Percentiles rank a stretch among this genome's conserved stretches.
phyloP scores from a whole-genome alignment of 2,113 vertebrate genomes.

The Anarrhichthys ocellatus region DNA sequence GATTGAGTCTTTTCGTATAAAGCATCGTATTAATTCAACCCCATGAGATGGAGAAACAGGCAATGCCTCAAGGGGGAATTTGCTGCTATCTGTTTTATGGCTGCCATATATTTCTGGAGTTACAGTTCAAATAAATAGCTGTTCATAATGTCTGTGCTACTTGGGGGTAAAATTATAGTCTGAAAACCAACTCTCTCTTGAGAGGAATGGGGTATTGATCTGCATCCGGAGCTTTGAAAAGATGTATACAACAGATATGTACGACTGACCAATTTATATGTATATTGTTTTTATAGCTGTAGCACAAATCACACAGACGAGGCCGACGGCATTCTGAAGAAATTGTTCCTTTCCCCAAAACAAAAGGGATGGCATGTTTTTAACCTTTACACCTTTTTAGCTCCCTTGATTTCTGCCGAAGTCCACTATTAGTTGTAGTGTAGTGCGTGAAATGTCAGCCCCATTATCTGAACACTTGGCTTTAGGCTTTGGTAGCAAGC shows the following conservation, averaged over 20 bases:
- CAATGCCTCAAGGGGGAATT: slow-evolving; percentile 45
- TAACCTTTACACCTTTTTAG: slow-evolving; percentile 43
- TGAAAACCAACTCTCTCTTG: slow-evolving; percentile 39
- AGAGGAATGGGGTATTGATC: slow-evolving; percentile 69
- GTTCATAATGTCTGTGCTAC: slow-evolving; percentile 58
- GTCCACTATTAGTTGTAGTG: slow-evolving; percentile 24
- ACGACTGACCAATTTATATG: background rate
- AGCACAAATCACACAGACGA: background rate
- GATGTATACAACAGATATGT: slow-evolving; percentile 28
- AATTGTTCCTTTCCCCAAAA: slow-evolving; percentile 4
- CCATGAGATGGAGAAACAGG: slow-evolving; percentile 53
- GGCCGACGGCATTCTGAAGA: background rate
- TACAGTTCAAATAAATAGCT: slow-evolving; percentile 65
- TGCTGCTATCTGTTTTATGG: slow-evolving; percentile 62
- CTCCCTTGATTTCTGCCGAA: slow-evolving; percentile 6
- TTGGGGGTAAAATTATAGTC: slow-evolving; percentile 58
- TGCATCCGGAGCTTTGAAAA: slow-evolving; percentile 50
- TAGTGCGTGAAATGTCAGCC: slow-evolving; percentile 57
- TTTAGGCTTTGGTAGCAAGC: slow-evolving; percentile 36
- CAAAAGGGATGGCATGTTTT: background rate
- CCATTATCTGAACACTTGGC: slow-evolving; percentile 63
- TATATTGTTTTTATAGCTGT: background rate
- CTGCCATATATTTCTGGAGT: slow-evolving; percentile 57
- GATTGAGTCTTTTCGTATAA: slow-evolving; percentile 58
- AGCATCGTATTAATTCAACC: slow-evolving; percentile 64